Base-by-base conservation (phyloP, 2,797 vertebrate species). In the Poecilia picta region DNA sequence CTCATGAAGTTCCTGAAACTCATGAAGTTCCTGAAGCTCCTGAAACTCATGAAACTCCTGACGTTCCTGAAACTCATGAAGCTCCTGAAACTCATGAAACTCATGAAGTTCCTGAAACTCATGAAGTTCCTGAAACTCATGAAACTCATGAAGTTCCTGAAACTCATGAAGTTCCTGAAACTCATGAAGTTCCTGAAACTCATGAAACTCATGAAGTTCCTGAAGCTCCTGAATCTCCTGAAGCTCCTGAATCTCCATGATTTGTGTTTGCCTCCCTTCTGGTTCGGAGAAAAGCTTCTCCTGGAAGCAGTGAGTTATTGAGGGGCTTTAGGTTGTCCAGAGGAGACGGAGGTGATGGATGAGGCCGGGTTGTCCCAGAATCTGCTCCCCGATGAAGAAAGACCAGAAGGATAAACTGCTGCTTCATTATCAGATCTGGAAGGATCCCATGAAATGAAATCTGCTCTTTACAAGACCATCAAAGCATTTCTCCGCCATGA, bases 271-370 rank as follows among this genome's bases (percentile, higher is more conserved):
- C 78, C 43, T 76, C 12, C 28, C 53, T 5, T 23, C 55, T 33
- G 36, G 36, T 39, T 47, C 66, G 57, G 45, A 68, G 36, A 41
- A 68, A 41, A 11, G 1, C 10, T 2, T 36, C 64, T n/a, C 5
- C 41, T 70, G 25, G 64, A 68, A 68, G 5, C 12, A 68, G 64
- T 13, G 64, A 41, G 11, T 68, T 68, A 68, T 41, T 41, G 64
- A 68, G 64, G 4, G 2, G 3, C 3, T 15, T 41, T 31, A 31
- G 12, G 41, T 75, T 83, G 70, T 73, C 68, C 57, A 76, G 39
- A 28, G 68, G 57, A 78, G 55, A 31, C 43, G 18, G 1, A 81
- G 70, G 7, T 72, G 62, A 77, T 55, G 15, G 70, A 76, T 79
- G 76, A 68, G 68, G 62, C 36, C 36, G 1, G 18, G 20, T 16